Evolutionary conservation across 2,797 vertebrate genomes (phyloP).

Genomic region (Acipenser oxyrinchus): DNA sequence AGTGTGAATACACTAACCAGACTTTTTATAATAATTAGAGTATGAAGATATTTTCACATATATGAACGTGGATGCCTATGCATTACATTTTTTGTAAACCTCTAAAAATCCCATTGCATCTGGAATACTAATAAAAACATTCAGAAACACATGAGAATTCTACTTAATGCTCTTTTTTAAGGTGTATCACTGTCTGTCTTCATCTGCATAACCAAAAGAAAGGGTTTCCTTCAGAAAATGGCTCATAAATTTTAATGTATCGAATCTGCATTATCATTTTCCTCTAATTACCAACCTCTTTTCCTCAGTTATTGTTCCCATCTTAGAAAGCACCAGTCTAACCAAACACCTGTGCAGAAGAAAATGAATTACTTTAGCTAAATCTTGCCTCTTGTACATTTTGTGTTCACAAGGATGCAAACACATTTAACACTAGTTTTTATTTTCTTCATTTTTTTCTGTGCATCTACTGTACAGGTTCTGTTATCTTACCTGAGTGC

Average conservation of each 20-base stretch:
- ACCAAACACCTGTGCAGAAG: constrained; percentile 72
- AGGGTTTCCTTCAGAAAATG: no score
- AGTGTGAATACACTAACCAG: neutral
- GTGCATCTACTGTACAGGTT: neutral
- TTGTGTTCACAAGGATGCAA: constrained; percentile 26
- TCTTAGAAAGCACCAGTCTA: constrained; percentile 58
- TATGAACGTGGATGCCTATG: no score
- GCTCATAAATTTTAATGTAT: neutral
- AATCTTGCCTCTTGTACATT: neutral
- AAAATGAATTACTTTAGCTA: constrained; percentile 21
- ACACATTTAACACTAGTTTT: constrained; percentile 1
- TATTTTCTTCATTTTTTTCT: neutral
- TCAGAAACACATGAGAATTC: no score
- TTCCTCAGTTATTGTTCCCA: constrained; percentile 47
- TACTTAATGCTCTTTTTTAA: no score
- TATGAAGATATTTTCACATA: no score
- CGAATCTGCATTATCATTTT: neutral
- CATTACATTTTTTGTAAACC: no score
- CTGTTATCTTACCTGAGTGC: constrained; percentile 69
- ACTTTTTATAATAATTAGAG: no score
- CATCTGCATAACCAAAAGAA: no score
- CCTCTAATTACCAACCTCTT: constrained; percentile 49
- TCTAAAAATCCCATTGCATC: no score
- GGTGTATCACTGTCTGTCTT: no score
- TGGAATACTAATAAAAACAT: no score